Conservation (phyloP, 2,797 vertebrate genomes). For the Trichosurus vulpecula region DNA sequence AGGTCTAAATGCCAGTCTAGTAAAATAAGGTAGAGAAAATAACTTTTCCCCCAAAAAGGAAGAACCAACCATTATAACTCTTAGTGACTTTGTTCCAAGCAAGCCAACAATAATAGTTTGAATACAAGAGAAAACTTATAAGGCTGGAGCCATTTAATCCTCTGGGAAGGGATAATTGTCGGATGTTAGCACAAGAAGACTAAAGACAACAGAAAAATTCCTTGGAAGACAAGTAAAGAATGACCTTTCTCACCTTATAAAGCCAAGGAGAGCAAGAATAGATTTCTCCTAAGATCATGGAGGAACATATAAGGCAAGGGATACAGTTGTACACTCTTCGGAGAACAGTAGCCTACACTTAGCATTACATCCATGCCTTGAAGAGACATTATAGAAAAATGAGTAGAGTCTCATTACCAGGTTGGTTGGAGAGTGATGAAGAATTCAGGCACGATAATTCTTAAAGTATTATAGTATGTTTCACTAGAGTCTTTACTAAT, state of each 20-base stretch:
- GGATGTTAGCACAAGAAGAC: neutral
- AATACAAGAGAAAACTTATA: neutral
- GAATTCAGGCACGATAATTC: neutral
- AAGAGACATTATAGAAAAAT: neutral
- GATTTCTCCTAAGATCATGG: neutral
- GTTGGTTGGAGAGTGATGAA: neutral
- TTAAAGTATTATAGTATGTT: neutral
- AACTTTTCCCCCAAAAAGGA: neutral
- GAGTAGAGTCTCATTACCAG: neutral
- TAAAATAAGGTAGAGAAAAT: neutral
- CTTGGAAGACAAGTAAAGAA: neutral
- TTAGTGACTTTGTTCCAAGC: neutral
- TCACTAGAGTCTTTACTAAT: neutral
- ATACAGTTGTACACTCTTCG: neutral
- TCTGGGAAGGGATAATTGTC: neutral
- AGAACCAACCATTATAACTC: neutral
- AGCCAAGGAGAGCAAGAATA: neutral
- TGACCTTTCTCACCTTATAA: neutral
- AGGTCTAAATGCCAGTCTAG: neutral
- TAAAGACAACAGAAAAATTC: neutral
- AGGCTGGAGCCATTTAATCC: neutral
- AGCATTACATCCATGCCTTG: neutral
- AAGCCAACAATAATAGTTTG: neutral
- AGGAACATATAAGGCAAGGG: neutral
- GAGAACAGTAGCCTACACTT: neutral